phyloP scores from a whole-genome alignment of 2,888 invertebrate species.

The Alitta virens region DNA sequence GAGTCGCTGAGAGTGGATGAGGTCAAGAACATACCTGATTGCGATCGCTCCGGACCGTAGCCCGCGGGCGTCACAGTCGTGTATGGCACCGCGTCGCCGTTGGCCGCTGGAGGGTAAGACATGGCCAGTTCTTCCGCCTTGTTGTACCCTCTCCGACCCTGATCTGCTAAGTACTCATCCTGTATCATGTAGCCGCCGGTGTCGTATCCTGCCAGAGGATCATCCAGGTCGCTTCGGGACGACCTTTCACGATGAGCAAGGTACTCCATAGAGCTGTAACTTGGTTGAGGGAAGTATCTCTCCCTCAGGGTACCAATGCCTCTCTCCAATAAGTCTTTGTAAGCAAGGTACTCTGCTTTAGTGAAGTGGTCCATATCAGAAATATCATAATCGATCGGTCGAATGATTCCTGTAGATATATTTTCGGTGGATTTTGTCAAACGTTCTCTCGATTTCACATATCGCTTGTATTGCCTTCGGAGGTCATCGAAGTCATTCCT shows the following conservation, averaged over 20 bases:
- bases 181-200: slow-evolving; percentile 5
- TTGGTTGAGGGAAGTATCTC: slow-evolving; percentile 15
- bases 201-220: slow-evolving; percentile 1
- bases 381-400: slow-evolving; percentile 50
- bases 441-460: slow-evolving; percentile 11
- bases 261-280: slow-evolving; percentile 51
- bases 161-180: slow-evolving; percentile 2
- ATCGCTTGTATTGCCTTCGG: slow-evolving; percentile 23
- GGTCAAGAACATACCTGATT: slow-evolving; percentile 4
- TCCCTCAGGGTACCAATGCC: slow-evolving; percentile 3
- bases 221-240: slow-evolving; percentile 11
- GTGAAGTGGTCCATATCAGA: slow-evolving; percentile 23
- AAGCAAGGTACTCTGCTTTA: slow-evolving; percentile 27
- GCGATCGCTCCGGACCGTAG: background rate
- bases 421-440: slow-evolving; percentile 5
- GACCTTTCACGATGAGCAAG: slow-evolving; percentile 44
- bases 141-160: slow-evolving; percentile 1
- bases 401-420: slow-evolving; percentile 48
- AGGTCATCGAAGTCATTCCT: slow-evolving; percentile 22
- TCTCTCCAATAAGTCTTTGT: slow-evolving; percentile 21
- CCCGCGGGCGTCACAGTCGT: background rate
- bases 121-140: slow-evolving; percentile 8
- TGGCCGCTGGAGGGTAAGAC: background rate
- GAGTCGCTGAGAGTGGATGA: slow-evolving; percentile 1
- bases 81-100: background rate